Evolutionary conservation across 2,888 invertebrate genomes (phyloP), one percentile per base, ranked within the genome.

Genomic region (Azorinus chamasolen): DNA sequence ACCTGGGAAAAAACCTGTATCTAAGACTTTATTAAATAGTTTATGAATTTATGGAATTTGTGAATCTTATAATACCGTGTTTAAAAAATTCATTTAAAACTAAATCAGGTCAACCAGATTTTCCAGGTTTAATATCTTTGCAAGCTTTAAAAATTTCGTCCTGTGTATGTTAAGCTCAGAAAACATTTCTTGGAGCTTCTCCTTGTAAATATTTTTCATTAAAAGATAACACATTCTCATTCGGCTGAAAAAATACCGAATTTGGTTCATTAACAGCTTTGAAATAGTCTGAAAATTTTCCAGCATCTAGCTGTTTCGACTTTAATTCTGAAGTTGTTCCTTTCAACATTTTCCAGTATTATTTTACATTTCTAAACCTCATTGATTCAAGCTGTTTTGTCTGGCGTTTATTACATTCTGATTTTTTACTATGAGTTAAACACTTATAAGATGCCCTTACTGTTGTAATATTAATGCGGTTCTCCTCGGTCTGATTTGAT

Each of bases 61-160:
- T 24, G 18, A 3, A 18, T 61, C 61, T 25, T n/a, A n/a, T n/a
- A n/a, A 32, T 27, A 37, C 61, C 61, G 46, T 61, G 14, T 48
- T 27, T 58, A 14, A 58, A 58, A 48, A 61, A 46, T 48, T 37
- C 61, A 37, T 61, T 61, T 50, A 61, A 37, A 48, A 50, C 12
- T 37, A 48, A n/a, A n/a, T 61, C 61, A 12, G 32, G 50, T 2
- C 61, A 48, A 1, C 37, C 22, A 14, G 25, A 32, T n/a, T 20
- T 58, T 16, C 43, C 16, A 39, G 12, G 12, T 24, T n/a, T 37
- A 20, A 58, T 41, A 14, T 58, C 41, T 24, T 41, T 58, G 1
- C 39, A 20, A 14, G 58, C 43, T 58, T 58, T 58, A 8, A 41
- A 8, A 58, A 41, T 58, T 58, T 41, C 16, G 1, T 12, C 1